Conservation (phyloP, 2,888 invertebrate genomes). For the Nomada flava region DNA sequence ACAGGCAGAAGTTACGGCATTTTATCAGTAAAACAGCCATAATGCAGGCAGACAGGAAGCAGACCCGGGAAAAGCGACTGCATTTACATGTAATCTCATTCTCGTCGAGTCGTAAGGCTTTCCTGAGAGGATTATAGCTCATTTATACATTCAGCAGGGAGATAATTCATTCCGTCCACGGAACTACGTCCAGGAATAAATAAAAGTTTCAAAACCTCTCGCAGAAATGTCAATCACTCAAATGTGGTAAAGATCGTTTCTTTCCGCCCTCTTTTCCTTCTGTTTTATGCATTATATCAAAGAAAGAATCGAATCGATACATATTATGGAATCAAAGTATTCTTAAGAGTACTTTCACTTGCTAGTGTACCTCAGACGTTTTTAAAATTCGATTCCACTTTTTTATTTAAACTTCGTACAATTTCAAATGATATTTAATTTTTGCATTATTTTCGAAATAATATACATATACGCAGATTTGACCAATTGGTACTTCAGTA, state of each 20-base stretch:
- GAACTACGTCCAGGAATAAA: conserved; percentile 12
- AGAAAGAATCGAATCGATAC: no score
- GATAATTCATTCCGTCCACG: conserved; percentile 48
- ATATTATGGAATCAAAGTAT: no score
- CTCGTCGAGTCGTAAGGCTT: conserved; percentile 76
- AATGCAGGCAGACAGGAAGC: conserved; percentile 44
- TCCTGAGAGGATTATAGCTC: conserved; percentile 80
- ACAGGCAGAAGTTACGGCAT: background rate
- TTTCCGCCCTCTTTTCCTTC: background rate
- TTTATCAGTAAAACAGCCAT: conserved; percentile 43
- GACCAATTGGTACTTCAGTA: background rate
- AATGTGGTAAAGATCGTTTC: no score
- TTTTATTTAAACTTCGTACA: background rate
- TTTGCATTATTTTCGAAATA: no score
- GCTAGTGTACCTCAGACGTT: background rate
- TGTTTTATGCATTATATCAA: background rate
- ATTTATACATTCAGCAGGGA: conserved; percentile 69
- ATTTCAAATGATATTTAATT: background rate
- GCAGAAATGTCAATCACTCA: background rate
- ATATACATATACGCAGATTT: background rate
- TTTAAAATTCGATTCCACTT: background rate
- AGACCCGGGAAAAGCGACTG: conserved; percentile 49
- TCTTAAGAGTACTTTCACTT: no score
- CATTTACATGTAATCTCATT: conserved; percentile 76
- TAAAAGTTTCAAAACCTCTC: conserved; percentile 28